Percentiles rank a stretch among this genome's conserved stretches.
phyloP scores from a whole-genome alignment of 2,797 vertebrate species.

The Thalassophryne amazonica region DNA sequence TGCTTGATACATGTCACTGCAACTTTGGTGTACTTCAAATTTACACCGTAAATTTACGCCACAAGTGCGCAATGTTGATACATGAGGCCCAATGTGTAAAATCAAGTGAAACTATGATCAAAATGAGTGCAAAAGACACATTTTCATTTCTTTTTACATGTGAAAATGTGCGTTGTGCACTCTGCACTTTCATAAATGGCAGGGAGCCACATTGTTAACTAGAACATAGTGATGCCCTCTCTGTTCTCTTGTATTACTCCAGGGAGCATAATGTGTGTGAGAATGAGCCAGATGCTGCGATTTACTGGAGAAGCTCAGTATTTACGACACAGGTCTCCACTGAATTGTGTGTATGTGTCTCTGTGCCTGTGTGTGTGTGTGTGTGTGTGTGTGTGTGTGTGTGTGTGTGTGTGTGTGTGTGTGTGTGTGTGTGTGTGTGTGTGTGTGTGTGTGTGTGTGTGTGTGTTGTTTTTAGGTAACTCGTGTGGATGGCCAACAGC shows the following conservation, averaged over 20 bases:
- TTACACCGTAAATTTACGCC: too few species aligned
- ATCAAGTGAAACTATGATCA: not conserved
- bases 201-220: slow-evolving; percentile 52
- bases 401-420: slow-evolving; percentile 1
- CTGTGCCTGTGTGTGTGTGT: too few species aligned
- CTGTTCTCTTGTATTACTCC: slow-evolving; percentile 66
- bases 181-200: slow-evolving; percentile 50
- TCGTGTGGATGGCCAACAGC: slow-evolving; percentile 93
- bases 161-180: slow-evolving; percentile 5
- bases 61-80: too few species aligned
- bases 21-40: too few species aligned
- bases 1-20: too few species aligned
- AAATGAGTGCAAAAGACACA: not conserved
- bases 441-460: not conserved
- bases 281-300: slow-evolving; percentile 52
- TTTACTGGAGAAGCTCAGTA: slow-evolving; percentile 53
- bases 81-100: too few species aligned
- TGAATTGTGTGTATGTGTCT: slow-evolving; percentile 21
- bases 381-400: too few species aligned
- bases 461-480: slow-evolving; percentile 81
- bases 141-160: not conserved
- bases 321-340: slow-evolving; percentile 56
- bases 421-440: not conserved
- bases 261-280: slow-evolving; percentile 40
- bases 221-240: slow-evolving; percentile 67